phyloP scores from a whole-genome alignment of 2,113 vertebrate genomes.

The Machaerirhynchus nigripectus region DNA sequence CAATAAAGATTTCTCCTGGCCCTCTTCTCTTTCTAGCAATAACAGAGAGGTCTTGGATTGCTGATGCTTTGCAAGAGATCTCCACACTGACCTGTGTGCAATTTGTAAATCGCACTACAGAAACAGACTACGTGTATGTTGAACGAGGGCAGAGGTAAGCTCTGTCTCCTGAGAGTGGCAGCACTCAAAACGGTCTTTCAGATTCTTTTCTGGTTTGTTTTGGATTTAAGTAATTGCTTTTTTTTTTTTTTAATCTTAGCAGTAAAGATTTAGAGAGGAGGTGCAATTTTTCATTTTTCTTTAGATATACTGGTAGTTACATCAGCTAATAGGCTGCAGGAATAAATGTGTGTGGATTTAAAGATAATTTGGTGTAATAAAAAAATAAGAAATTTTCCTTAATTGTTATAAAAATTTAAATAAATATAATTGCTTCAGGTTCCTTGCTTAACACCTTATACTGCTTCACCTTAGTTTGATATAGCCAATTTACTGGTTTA shows the following conservation, averaged over 20 bases:
- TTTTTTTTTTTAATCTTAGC: neutral
- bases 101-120: slow-evolving; percentile 80
- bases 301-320: neutral
- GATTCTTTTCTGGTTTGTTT: neutral
- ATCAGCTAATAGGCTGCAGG: neutral
- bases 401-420: neutral
- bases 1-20: neutral
- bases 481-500: neutral
- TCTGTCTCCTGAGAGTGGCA: neutral
- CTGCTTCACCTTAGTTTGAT: neutral
- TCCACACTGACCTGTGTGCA: slow-evolving; percentile 80
- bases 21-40: slow-evolving; percentile 27
- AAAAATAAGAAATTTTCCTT: neutral
- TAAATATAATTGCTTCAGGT: neutral
- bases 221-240: neutral
- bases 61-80: slow-evolving; percentile 74
- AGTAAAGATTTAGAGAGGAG: neutral
- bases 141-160: slow-evolving; percentile 80
- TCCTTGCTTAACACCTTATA: neutral
- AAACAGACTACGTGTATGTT: slow-evolving; percentile 81
- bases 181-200: neutral
- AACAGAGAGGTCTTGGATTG: slow-evolving; percentile 48
- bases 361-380: neutral
- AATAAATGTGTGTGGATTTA: neutral
- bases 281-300: neutral